Percentiles rank a stretch among this genome's conserved stretches.
Conservation (phyloP, 1,140 invertebrate genomes). For the Condylostylus longicornis region DNA sequence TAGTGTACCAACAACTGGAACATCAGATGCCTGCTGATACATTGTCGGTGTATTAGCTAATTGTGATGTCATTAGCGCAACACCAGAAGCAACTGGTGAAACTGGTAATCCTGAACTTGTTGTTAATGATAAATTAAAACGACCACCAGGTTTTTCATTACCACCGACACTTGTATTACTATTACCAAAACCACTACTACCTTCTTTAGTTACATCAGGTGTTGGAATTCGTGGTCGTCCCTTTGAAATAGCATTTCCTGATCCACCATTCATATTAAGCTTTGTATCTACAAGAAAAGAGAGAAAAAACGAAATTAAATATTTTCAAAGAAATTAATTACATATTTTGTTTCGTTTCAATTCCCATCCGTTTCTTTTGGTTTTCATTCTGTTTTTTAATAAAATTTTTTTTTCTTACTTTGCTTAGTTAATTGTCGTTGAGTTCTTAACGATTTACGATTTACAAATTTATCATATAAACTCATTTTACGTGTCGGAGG, state of each 20-base stretch:
- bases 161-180: neutral
- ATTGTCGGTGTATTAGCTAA: slow-evolving; percentile 38
- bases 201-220: slow-evolving; percentile 67
- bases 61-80: slow-evolving; percentile 32
- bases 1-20: slow-evolving; percentile 55
- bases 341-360: too few species aligned
- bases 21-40: slow-evolving; percentile 42
- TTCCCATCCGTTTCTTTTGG: too few species aligned
- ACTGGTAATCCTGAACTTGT: slow-evolving; percentile 1
- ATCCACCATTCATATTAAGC: slow-evolving; percentile 47
- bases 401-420: slow-evolving; percentile 30
- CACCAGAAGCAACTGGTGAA: slow-evolving; percentile 16
- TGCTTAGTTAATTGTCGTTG: slow-evolving; percentile 47
- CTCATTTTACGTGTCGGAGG: slow-evolving; percentile 45
- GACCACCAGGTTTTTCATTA: neutral
- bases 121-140: neutral
- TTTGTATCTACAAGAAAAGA: slow-evolving; percentile 19
- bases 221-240: slow-evolving; percentile 70
- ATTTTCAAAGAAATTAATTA: too few species aligned
- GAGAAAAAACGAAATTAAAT: neutral
- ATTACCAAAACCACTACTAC: too few species aligned
- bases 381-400: neutral
- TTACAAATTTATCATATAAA: slow-evolving; percentile 62
- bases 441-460: slow-evolving; percentile 56
- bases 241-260: slow-evolving; percentile 47